Evolutionary conservation across 2,797 vertebrate species (phyloP).

Genomic region (Scolopax bukidnonensis): DNA sequence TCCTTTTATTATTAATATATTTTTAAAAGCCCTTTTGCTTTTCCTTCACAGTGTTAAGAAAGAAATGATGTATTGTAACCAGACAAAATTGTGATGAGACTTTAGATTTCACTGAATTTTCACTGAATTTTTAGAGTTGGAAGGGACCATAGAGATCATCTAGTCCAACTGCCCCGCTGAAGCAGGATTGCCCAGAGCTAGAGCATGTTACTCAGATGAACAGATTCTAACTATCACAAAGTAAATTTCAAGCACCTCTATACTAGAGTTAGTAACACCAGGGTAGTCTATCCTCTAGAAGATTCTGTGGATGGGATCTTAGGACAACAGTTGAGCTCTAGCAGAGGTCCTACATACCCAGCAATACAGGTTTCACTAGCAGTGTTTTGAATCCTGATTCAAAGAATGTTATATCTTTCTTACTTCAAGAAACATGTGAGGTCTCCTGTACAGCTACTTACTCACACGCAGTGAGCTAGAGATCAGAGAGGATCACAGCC

Average conservation of each 20-base stretch:
- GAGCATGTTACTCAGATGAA: background rate
- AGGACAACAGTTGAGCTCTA: background rate
- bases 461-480: background rate
- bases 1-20: background rate
- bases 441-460: background rate
- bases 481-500: constrained; percentile 36
- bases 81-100: background rate
- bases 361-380: background rate
- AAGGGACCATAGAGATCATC: no score
- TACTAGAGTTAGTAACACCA: background rate
- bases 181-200: no score
- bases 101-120: background rate
- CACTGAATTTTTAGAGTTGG: no score
- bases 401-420: background rate
- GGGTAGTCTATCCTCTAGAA: background rate
- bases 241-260: background rate
- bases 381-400: background rate
- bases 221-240: background rate
- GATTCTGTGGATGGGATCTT: background rate
- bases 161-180: no score
- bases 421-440: background rate
- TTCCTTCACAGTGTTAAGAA: background rate
- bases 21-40: background rate
- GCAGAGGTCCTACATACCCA: background rate
- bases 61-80: background rate